Evolutionary conservation across 2,888 invertebrate species (phyloP).

Genomic region (Tetheella fluctuosa): DNA sequence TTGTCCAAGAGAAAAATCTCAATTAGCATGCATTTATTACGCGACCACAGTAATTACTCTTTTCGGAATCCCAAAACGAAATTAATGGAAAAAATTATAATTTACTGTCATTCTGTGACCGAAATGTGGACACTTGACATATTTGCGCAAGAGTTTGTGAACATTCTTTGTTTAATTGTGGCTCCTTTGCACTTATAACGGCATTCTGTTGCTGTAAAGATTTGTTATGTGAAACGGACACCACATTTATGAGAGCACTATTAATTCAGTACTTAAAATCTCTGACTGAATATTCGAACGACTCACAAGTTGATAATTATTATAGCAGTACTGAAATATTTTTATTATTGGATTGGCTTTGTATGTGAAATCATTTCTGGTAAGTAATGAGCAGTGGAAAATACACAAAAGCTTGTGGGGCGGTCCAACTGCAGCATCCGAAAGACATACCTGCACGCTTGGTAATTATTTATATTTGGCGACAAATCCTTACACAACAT

Average conservation of each 20-base stretch:
- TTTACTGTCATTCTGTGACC: conserved; percentile 9
- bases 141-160: neutral
- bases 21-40: neutral
- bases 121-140: neutral
- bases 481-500: too few relatives aligned
- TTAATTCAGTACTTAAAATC: neutral
- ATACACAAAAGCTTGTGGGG: too few relatives aligned
- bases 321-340: too few relatives aligned
- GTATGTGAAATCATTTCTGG: too few relatives aligned
- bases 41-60: neutral
- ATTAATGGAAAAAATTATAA: conserved; percentile 8
- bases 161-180: neutral
- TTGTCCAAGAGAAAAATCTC: conserved; percentile 1
- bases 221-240: conserved; percentile 1
- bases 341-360: too few relatives aligned
- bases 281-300: neutral
- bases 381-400: too few relatives aligned
- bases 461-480: too few relatives aligned
- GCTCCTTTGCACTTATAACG: neutral
- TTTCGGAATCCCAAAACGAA: conserved; percentile 8
- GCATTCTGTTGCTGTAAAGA: neutral
- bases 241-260: neutral
- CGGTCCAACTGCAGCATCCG: too few relatives aligned
- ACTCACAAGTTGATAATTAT: neutral
- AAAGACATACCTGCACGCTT: too few relatives aligned